These are phyloP conservation scores for Excalfactoria chinensis DNA, from an alignment of 2,113 vertebrate species.

Conservation along the genomic window DNA sequence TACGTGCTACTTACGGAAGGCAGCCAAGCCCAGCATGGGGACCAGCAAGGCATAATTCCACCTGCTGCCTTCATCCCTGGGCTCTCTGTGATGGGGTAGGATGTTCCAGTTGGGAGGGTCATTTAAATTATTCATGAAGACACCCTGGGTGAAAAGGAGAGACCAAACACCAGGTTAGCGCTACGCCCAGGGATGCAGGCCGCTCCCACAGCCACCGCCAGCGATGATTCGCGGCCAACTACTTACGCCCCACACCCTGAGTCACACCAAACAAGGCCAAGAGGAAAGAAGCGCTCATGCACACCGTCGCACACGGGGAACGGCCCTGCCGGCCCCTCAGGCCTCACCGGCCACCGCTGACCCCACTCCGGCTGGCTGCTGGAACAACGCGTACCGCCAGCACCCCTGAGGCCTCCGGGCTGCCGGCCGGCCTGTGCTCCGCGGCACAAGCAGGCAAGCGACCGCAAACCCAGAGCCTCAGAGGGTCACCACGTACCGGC, in stretches of 20 bases:
- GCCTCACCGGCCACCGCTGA: too few relatives aligned
- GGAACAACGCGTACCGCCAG: too few relatives aligned
- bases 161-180: not conserved
- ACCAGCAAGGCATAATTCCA: slow-evolving; percentile 97
- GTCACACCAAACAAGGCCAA: too few relatives aligned
- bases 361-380: too few relatives aligned
- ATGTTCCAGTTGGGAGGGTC: slow-evolving; percentile 95
- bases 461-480: too few relatives aligned
- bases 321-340: not conserved
- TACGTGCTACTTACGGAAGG: slow-evolving; percentile 89
- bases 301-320: not conserved
- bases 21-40: slow-evolving; percentile 94
- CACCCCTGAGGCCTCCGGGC: too few relatives aligned
- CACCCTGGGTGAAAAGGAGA: slow-evolving; percentile 19
- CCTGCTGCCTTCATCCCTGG: slow-evolving; percentile 85
- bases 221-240: accelerated
- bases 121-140: slow-evolving; percentile 95
- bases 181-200: accelerated
- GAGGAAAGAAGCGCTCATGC: not conserved
- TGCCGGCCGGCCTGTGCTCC: too few relatives aligned
- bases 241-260: not conserved
- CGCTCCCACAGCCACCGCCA: not conserved
- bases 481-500: too few relatives aligned
- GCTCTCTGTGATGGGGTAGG: slow-evolving; percentile 79
- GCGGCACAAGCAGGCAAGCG: too few relatives aligned